phyloP scores from a whole-genome alignment of 1,140 invertebrate genomes.

The Himalopsyche phryganea region DNA sequence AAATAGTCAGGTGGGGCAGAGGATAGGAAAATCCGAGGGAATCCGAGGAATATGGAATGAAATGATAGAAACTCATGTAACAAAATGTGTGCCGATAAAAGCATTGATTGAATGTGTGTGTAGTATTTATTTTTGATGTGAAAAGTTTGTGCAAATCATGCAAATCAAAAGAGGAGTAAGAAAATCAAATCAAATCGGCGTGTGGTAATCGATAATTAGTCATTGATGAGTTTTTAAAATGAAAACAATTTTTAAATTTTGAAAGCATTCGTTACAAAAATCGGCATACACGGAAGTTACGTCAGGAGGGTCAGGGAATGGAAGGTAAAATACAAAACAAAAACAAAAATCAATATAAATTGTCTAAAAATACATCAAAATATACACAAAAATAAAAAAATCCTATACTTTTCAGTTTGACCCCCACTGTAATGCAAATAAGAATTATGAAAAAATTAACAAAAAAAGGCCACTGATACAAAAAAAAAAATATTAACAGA shows the following conservation, averaged over 20 bases:
- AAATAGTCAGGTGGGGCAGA: not conserved
- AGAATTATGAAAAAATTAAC: slow-evolving; percentile 4
- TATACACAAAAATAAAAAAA: no score
- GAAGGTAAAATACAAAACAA: slow-evolving; percentile 33
- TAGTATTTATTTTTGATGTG: not conserved
- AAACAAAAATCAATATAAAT: slow-evolving; percentile 34
- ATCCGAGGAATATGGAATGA: not conserved
- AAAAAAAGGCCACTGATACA: slow-evolving; percentile 3
- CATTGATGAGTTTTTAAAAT: not conserved
- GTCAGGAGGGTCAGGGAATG: slow-evolving; percentile 14
- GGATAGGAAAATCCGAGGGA: no score
- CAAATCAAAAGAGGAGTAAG: slow-evolving; percentile 9
- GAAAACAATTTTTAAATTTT: slow-evolving; percentile 5
- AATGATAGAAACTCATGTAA: slow-evolving; percentile 9
- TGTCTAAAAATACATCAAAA: no score
- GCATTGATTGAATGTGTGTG: slow-evolving; percentile 7
- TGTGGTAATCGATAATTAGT: not conserved
- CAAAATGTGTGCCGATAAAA: slow-evolving; percentile 26
- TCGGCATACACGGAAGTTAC: slow-evolving; percentile 31
- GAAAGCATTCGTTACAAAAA: slow-evolving; percentile 8
- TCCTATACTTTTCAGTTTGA: no score
- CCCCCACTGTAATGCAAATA: not conserved
- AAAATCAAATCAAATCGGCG: not conserved
- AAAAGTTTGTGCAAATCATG: slow-evolving; percentile 1
- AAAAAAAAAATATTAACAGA: not conserved